Conservation (phyloP, 2,888 invertebrate species). For the Suillia variegata region DNA sequence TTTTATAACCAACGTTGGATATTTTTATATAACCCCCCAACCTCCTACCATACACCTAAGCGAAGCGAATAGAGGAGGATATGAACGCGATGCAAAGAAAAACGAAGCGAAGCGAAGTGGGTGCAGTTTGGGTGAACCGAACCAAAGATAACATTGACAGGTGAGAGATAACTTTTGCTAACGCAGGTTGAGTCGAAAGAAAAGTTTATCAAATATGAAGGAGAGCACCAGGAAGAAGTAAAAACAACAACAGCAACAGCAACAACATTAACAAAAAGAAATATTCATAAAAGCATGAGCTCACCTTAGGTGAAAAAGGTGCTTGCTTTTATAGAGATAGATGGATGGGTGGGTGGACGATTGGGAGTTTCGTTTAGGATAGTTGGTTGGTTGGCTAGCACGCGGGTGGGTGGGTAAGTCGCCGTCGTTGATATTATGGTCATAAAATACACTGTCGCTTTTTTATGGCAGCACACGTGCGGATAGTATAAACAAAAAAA, state of each 20-base stretch:
- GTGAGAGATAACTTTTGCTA: not conserved
- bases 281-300: slow-evolving; percentile 48
- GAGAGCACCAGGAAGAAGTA: too few relatives aligned
- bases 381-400: slow-evolving; percentile 26
- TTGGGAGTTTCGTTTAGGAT: not conserved
- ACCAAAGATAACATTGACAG: too few relatives aligned
- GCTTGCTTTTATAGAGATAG: not conserved
- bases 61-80: not conserved
- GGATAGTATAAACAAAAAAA: slow-evolving; percentile 40
- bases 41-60: too few relatives aligned
- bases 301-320: slow-evolving; percentile 34
- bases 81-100: not conserved
- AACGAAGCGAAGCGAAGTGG: not conserved
- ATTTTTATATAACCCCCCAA: slow-evolving; percentile 8
- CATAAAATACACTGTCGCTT: slow-evolving; percentile 13
- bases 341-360: too few relatives aligned
- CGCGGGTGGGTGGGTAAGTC: slow-evolving; percentile 22
- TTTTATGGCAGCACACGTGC: slow-evolving; percentile 38
- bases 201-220: slow-evolving; percentile 51
- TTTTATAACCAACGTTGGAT: slow-evolving; percentile 45
- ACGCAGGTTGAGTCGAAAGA: slow-evolving; percentile 10
- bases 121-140: too few relatives aligned
- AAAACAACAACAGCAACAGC: too few relatives aligned
- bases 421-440: not conserved
- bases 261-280: slow-evolving; percentile 2